These are phyloP conservation scores for Ophion ventricosus DNA, from an alignment of 2,888 invertebrate genomes.

Conservation along the genomic window DNA sequence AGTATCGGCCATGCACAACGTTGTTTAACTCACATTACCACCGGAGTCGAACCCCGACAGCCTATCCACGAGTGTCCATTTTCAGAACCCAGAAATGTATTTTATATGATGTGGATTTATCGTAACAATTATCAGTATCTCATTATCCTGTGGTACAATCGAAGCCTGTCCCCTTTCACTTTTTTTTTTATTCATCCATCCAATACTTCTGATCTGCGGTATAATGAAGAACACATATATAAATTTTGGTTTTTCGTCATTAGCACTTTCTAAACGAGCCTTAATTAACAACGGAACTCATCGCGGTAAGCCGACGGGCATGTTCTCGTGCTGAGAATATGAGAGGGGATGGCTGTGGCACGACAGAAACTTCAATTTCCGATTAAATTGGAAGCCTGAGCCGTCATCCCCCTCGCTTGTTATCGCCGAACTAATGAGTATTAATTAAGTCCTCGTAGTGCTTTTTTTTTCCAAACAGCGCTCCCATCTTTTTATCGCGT, in stretches of 20 bases:
- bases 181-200: slow-evolving; percentile 31
- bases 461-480: slow-evolving; percentile 23
- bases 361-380: slow-evolving; percentile 64
- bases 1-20: no score
- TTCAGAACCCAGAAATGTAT: background rate
- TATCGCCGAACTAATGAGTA: slow-evolving; percentile 64
- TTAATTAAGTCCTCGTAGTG: slow-evolving; percentile 62
- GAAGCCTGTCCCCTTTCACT: background rate
- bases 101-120: background rate
- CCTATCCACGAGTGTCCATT: background rate
- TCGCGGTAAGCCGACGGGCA: slow-evolving; percentile 58
- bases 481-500: slow-evolving; percentile 36
- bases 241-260: slow-evolving; percentile 26
- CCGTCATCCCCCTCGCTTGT: slow-evolving; percentile 33
- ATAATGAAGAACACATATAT: slow-evolving; percentile 26
- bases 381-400: slow-evolving; percentile 60
- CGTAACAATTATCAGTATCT: background rate
- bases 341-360: slow-evolving; percentile 11
- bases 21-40: no score
- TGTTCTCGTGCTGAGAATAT: slow-evolving; percentile 26
- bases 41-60: no score
- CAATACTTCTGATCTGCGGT: slow-evolving; percentile 17
- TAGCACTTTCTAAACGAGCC: slow-evolving; percentile 61
- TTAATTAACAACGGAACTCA: slow-evolving; percentile 67
- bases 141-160: background rate